A percentile compares a stretch with the other conserved stretches of the same genome.
Conservation (phyloP, 2,113 vertebrate species). For the Triplophysa tibetana region DNA sequence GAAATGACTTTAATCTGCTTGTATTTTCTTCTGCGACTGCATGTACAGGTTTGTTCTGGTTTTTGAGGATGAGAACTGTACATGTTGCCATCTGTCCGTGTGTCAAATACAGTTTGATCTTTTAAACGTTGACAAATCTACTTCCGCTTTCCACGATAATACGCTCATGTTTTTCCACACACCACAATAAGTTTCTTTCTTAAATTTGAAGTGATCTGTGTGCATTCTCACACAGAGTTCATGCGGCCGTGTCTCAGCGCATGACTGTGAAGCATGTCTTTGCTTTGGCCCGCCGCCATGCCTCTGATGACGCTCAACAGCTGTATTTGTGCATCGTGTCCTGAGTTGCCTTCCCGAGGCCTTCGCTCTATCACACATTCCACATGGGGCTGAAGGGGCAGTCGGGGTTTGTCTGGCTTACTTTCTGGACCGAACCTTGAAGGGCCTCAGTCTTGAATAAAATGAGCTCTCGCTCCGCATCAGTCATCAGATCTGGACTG, state of each 20-base stretch:
- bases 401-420: constrained; percentile 57
- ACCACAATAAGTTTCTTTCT: too few species aligned
- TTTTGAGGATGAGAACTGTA: too few species aligned
- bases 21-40: too few species aligned
- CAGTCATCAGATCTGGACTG: background rate
- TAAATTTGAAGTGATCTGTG: background rate
- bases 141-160: too few species aligned
- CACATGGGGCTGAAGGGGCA: constrained; percentile 62
- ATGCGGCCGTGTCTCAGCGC: constrained; percentile 58
- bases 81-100: too few species aligned
- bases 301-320: constrained; percentile 72
- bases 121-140: too few species aligned
- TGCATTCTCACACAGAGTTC: constrained; percentile 40
- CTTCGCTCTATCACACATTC: constrained; percentile 71
- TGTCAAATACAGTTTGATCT: too few species aligned
- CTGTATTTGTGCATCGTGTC: constrained; percentile 75
- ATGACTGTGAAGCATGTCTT: constrained; percentile 61
- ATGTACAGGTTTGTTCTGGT: too few species aligned
- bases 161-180: too few species aligned
- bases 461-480: background rate
- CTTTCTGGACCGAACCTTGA: constrained; percentile 6
- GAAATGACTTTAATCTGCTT: too few species aligned
- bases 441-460: background rate
- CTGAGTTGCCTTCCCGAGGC: constrained; percentile 74
- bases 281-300: constrained; percentile 67